Evolutionary conservation across 2,888 invertebrate species (phyloP), one percentile per base, ranked within the genome.

Genomic region (Ischnura elegans): DNA sequence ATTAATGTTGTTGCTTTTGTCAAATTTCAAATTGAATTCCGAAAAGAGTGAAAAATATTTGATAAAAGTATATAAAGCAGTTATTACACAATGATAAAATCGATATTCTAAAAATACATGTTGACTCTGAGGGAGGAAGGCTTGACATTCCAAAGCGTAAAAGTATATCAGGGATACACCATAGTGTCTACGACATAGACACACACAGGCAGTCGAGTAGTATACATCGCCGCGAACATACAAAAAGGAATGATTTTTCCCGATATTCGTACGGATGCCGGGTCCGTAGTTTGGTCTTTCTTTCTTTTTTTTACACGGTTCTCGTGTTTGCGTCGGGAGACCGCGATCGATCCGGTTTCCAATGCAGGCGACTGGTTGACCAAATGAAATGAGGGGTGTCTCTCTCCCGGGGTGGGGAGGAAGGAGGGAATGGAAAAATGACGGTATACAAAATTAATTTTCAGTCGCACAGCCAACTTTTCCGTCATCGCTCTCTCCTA

Each of bases 391-490:
- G 36, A 13, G 61, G 61, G n/a, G 13, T n/a, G n/a, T 10, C 47
- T 47, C 16, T 61, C 25, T n/a, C n/a, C n/a, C n/a, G 8, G 51
- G 51, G 8, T 3, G 2, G 51, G 51, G 51, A 51, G 51, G 51
- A 19, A 19, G 51, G 36, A 36, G 36, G 36, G 36, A 16, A 76
- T 3, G 76, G 76, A 10, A 76, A 76, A 76, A 76, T 36, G 76
- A 29, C 76, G n/a, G n/a, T 29, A 76, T 36, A 36, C 76, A 76
- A 29, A 36, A 76, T 76, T 76, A 76, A 76, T 76, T 76, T 76
- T 29, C 76, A 1, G 36, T 25, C 76, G 36, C 76, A 25, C 76
- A 36, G 76, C 76, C 76, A 76, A 36, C 5, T 76, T 76, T 76
- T 36, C 36, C 76, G 76, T 16, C 10, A 10, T 16, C 10, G 2